Percentiles rank a stretch among this genome's conserved stretches.
Evolutionary conservation across 2,888 invertebrate genomes (phyloP).

Genomic region (Axea sp.): DNA sequence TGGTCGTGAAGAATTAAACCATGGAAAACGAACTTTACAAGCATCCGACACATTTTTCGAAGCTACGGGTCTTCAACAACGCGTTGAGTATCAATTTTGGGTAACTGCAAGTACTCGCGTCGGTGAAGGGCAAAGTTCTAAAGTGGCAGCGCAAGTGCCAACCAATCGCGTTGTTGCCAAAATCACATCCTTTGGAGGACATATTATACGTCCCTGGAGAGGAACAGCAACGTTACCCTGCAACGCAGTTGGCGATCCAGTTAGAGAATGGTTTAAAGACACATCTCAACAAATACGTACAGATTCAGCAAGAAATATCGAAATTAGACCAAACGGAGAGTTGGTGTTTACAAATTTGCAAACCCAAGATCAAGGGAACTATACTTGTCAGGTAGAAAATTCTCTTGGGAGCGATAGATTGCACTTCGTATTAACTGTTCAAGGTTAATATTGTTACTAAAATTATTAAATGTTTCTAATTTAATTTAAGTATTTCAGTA

Average conservation of each 20-base stretch:
- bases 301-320: slow-evolving; percentile 82
- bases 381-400: slow-evolving; percentile 86
- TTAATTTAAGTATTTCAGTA: no score
- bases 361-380: slow-evolving; percentile 85
- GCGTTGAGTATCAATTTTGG: slow-evolving; percentile 89
- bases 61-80: slow-evolving; percentile 84
- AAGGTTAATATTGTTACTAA: slow-evolving; percentile 80
- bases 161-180: slow-evolving; percentile 84
- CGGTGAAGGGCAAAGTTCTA: slow-evolving; percentile 88
- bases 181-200: slow-evolving; percentile 86
- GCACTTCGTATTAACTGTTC: slow-evolving; percentile 84
- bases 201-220: slow-evolving; percentile 84
- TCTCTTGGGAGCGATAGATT: slow-evolving; percentile 85
- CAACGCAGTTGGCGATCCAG: slow-evolving; percentile 84
- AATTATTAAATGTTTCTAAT: not conserved
- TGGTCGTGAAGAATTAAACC: slow-evolving; percentile 85
- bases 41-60: slow-evolving; percentile 84
- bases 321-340: slow-evolving; percentile 84
- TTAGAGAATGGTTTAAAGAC: slow-evolving; percentile 84
- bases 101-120: slow-evolving; percentile 88
- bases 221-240: slow-evolving; percentile 84
- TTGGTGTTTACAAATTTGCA: slow-evolving; percentile 84
- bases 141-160: slow-evolving; percentile 84
- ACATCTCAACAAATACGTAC: slow-evolving; percentile 81
- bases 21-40: slow-evolving; percentile 84